phyloP scores from a whole-genome alignment of 2,797 vertebrate species.

The Gambelia wislizenii region DNA sequence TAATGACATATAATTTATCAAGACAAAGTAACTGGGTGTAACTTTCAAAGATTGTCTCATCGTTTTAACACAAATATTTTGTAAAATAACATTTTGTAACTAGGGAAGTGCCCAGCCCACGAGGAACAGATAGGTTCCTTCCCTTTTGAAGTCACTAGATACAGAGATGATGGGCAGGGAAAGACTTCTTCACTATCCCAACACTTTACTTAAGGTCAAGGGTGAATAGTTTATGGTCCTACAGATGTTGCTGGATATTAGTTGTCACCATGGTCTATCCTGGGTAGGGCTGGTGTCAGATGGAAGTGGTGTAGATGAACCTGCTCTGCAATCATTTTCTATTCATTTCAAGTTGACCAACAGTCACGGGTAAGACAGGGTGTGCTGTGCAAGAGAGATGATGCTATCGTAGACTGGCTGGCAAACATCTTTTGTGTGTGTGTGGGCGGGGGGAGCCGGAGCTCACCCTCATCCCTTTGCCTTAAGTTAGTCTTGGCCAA shows the following conservation, averaged over 20 bases:
- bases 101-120: neutral
- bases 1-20: neutral
- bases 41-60: neutral
- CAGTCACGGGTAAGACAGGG: neutral
- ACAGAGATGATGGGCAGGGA: neutral
- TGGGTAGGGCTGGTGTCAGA: neutral
- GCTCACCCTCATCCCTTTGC: neutral
- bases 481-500: neutral
- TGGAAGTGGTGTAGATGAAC: neutral
- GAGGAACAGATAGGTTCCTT: neutral
- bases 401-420: neutral
- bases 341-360: neutral
- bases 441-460: neutral
- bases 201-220: too few species aligned
- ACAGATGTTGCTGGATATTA: neutral
- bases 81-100: neutral
- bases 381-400: neutral
- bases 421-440: neutral
- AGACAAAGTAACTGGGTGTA: constrained; percentile 8
- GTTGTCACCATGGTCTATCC: neutral
- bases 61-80: neutral
- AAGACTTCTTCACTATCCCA: neutral
- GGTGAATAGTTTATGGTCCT: too few species aligned
- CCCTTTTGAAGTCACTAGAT: neutral
- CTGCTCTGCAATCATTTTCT: neutral